A percentile compares a stretch with the other conserved stretches of the same genome.
phyloP scores from a whole-genome alignment of 2,888 invertebrate species.

The Stenoptilia bipunctidactyla region DNA sequence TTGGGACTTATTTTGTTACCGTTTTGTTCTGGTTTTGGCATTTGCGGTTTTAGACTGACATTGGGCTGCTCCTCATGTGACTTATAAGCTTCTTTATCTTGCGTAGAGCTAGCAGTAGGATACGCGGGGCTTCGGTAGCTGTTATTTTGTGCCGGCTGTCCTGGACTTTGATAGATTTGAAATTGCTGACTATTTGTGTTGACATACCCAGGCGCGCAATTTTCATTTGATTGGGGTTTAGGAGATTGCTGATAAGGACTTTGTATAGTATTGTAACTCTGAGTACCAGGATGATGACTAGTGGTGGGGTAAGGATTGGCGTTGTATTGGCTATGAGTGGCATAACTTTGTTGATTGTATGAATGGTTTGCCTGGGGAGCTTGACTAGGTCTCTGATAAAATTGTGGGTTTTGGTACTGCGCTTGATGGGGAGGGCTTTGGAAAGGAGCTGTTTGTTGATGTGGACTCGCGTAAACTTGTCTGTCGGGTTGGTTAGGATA shows the following conservation, averaged over 20 bases:
- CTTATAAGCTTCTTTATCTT: constrained; percentile 32
- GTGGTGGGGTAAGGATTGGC: constrained; percentile 36
- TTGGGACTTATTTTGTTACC: constrained; percentile 27
- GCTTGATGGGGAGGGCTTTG: constrained; percentile 58
- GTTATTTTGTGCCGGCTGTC: constrained; percentile 31
- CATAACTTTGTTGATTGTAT: constrained; percentile 43
- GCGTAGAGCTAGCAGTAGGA: constrained; percentile 24
- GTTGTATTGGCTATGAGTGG: constrained; percentile 22
- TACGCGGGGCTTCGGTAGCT: constrained; percentile 31
- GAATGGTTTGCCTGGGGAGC: constrained; percentile 27
- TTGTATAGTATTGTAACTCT: constrained; percentile 42
- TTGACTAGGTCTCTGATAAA: constrained; percentile 49
- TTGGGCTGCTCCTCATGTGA: constrained; percentile 28
- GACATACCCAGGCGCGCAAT: constrained; percentile 30
- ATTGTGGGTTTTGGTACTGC: constrained; percentile 51
- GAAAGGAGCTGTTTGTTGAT: constrained; percentile 26
- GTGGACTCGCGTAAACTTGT: constrained; percentile 44
- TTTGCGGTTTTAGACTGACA: constrained; percentile 23
- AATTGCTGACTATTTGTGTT: constrained; percentile 36
- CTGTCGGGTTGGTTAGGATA: constrained; percentile 47
- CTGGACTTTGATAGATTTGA: constrained; percentile 57
- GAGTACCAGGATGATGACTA: constrained; percentile 24
- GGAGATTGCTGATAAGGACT: constrained; percentile 44
- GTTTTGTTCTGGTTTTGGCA: constrained; percentile 29
- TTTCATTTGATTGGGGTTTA: constrained; percentile 35